A percentile compares a stretch with the other conserved stretches of the same genome.
Conservation (phyloP, 2,113 vertebrate genomes). For the Phasianus colchicus region DNA sequence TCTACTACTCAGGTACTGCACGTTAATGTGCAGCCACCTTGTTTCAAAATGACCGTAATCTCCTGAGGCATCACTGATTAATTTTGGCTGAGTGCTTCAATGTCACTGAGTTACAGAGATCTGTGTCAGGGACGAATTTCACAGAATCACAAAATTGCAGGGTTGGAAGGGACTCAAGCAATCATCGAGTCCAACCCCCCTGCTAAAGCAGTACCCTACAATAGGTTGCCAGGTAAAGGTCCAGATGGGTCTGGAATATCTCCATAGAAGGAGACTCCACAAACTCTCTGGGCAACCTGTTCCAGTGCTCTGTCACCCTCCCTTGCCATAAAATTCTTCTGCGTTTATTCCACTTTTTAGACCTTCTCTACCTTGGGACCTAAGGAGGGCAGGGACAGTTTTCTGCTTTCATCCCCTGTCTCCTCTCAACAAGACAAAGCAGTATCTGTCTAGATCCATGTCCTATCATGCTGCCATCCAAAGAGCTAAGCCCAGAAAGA, state of each 20-base stretch:
- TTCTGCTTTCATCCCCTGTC: background rate
- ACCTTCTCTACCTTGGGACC: background rate
- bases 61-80: background rate
- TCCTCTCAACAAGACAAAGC: background rate
- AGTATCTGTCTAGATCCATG: background rate
- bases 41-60: background rate
- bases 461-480: background rate
- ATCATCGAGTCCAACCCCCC: too few relatives aligned
- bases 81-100: background rate
- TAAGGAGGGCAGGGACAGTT: background rate
- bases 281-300: too few relatives aligned
- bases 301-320: too few relatives aligned
- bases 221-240: too few relatives aligned
- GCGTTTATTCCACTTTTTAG: background rate
- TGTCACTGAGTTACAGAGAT: background rate
- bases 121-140: background rate
- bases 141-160: too few relatives aligned
- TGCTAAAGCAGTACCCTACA: too few relatives aligned
- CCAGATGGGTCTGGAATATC: too few relatives aligned
- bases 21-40: background rate
- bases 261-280: too few relatives aligned
- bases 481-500: background rate
- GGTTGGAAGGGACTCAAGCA: too few relatives aligned
- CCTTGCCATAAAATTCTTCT: background rate
- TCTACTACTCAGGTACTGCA: background rate